phyloP scores from a whole-genome alignment of 2,113 vertebrate species.

The Falco punctatus region DNA sequence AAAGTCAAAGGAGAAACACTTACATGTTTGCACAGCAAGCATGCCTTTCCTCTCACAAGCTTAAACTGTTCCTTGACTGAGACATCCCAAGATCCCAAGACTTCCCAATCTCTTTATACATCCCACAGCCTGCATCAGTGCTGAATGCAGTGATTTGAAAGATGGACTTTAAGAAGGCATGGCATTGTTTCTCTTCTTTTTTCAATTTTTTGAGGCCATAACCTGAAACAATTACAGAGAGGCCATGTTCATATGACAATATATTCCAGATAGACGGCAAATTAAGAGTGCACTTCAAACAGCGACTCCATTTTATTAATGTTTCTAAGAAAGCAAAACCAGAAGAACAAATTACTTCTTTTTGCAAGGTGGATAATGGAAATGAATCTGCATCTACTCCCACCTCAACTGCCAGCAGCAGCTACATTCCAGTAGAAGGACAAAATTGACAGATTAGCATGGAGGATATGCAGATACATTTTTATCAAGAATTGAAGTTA shows the following conservation, averaged over 20 bases:
- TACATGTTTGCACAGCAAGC: not conserved
- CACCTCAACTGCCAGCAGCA: conserved; percentile 21
- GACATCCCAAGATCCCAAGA: not conserved
- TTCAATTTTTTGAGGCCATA: not conserved
- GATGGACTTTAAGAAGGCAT: not conserved
- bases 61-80: not conserved
- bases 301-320: not conserved
- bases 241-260: not conserved
- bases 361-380: conserved; percentile 21
- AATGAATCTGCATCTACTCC: conserved; percentile 11
- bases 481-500: not conserved
- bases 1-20: not conserved
- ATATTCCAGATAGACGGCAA: not conserved
- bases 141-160: not conserved
- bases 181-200: not conserved
- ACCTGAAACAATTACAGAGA: not conserved
- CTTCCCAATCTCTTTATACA: not conserved
- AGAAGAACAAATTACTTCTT: not conserved
- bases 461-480: not conserved
- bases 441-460: conserved; percentile 5
- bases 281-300: not conserved
- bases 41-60: not conserved
- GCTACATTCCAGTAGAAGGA: not conserved
- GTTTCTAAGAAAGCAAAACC: not conserved
- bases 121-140: not conserved